Conservation (phyloP, 2,113 vertebrate genomes). For the Synchiropus splendidus region DNA sequence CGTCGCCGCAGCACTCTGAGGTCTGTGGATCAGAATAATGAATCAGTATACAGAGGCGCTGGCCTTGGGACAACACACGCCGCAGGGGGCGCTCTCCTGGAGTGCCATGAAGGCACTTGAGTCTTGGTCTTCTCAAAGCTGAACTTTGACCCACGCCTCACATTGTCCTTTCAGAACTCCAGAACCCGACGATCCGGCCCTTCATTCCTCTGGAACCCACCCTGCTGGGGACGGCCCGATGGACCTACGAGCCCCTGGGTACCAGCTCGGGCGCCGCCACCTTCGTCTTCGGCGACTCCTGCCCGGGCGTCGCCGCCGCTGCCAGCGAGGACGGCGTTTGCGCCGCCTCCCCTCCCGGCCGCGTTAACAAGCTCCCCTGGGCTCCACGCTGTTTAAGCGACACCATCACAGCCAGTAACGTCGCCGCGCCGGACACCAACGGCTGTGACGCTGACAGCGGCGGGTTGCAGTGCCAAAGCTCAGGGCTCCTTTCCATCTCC, state of each 20-base stretch:
- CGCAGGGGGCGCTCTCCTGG: too few relatives aligned
- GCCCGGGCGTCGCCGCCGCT: slow-evolving; percentile 1
- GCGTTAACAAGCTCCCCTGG: slow-evolving; percentile 31
- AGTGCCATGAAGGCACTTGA: too few relatives aligned
- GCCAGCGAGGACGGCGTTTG: neutral
- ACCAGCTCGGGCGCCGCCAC: neutral
- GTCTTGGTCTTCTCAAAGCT: too few relatives aligned
- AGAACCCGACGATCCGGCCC: slow-evolving; percentile 18
- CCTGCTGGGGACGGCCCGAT: slow-evolving; percentile 23
- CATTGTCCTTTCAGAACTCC: slow-evolving; percentile 32
- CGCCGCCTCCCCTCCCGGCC: slow-evolving; percentile 2
- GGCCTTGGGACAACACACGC: too few relatives aligned
- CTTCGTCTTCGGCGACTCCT: neutral
- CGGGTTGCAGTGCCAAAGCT: slow-evolving; percentile 2
- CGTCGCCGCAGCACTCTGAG: too few relatives aligned
- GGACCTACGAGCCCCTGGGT: slow-evolving; percentile 11
- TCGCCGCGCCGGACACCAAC: neutral
- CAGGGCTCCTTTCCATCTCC: neutral
- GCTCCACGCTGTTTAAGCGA: slow-evolving; percentile 19
- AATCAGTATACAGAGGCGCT: too few relatives aligned
- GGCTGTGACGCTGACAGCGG: slow-evolving; percentile 4
- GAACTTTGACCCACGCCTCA: too few relatives aligned
- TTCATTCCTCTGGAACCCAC: slow-evolving; percentile 35
- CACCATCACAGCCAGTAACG: slow-evolving; percentile 15
- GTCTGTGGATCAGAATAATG: too few relatives aligned